Base-by-base conservation (phyloP, 2,888 invertebrate species). In the Cryptosula pallasiana region DNA sequence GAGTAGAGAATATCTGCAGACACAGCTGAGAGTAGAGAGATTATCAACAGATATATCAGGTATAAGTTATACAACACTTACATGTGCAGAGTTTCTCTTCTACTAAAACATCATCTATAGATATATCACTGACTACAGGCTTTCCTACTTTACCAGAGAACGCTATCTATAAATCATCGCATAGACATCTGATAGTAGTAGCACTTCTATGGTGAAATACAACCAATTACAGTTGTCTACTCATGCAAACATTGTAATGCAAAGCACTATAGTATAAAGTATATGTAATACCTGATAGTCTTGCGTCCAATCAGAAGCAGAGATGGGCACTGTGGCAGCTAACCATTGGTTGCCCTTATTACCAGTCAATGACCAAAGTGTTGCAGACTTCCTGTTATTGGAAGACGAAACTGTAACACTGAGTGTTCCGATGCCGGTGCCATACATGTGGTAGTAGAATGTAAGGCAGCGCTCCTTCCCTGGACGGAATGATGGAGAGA, bases 361-460 rank as follows among this genome's bases (percentile, higher is more conserved):
- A 35, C 79, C 78, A 16, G 73, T 71, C 58, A 75, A 76, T 0
- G 78, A 77, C 80, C 80, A 82, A 73, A 81, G 77, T 16, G 78
- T 69, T 2, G 76, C 72, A 25, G 73, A 74, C 69, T 63, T 63
- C 63, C 74, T 76, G 23, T 69, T 71, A 3, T 72, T 74, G 5
- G 76, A 76, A 23, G 76, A 73, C 1, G 79, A 34, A 34, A 72
- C 63, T 13, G 3, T 23, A 5, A 81, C 73, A 35, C 76, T 78
- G 32, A 80, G 72, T 23, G 73, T 73, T 20, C 79, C 79, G 57
- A 80, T 77, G 5, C 75, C 76, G 13, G 77, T 73, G 16, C 82
- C 82, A 77, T 78, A 79, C 82, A 82, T 82, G 73, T 81, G 78
- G 72, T 81, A 81, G 73, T 73, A 73, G 58, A 74, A 73, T n/a